These are phyloP conservation scores for Platyrinchus mystaceus DNA, from an alignment of 2,797 vertebrate genomes.

Conservation along the genomic window DNA sequence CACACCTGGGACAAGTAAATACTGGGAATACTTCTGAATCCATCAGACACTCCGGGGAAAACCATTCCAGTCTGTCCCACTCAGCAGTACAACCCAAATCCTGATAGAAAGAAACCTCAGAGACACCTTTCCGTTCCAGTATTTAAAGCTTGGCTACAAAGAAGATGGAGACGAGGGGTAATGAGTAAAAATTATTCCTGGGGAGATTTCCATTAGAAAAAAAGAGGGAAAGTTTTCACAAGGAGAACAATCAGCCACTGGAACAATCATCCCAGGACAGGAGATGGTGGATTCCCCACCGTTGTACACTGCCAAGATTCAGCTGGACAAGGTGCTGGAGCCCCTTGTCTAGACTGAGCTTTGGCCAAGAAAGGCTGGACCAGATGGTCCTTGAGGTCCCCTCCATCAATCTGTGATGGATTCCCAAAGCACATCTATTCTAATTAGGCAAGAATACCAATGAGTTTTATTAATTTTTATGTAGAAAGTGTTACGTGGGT, in stretches of 20 bases:
- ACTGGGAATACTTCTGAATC: neutral
- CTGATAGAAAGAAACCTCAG: neutral
- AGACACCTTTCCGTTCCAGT: neutral
- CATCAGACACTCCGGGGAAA: neutral
- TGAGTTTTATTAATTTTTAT: neutral
- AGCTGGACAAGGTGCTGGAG: neutral
- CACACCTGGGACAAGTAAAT: neutral
- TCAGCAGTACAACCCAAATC: neutral
- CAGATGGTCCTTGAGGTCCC: neutral
- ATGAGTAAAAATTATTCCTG: too few species aligned
- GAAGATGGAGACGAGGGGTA: fast-evolving
- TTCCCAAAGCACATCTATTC: neutral
- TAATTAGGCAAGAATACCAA: neutral
- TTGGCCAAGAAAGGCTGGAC: neutral
- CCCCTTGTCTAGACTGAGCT: fast-evolving
- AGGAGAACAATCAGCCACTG: neutral
- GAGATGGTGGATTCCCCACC: neutral
- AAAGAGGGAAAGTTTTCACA: neutral
- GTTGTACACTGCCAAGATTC: fast-evolving
- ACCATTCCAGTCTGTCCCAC: neutral
- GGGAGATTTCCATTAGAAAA: neutral
- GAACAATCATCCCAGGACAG: neutral
- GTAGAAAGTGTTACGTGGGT: neutral
- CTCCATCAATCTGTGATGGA: neutral
- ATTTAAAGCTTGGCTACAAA: too few species aligned